Evolutionary conservation across 2,113 vertebrate genomes (phyloP).

Genomic region (Scophthalmus maximus): DNA sequence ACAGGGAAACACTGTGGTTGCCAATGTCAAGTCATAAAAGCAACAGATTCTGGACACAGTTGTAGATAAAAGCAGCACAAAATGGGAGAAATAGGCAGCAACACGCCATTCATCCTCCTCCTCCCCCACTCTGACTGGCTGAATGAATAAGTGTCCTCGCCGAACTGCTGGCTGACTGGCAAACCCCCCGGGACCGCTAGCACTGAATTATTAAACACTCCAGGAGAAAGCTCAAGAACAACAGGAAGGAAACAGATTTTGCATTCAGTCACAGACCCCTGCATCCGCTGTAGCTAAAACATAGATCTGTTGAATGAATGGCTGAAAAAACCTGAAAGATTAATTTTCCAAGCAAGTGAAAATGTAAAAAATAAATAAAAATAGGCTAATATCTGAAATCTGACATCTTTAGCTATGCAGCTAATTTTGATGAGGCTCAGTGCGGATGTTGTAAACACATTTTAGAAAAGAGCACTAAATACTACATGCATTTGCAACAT

Average conservation of each 20-base stretch:
- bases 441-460: neutral
- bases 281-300: constrained; percentile 9
- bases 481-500: no score
- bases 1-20: neutral
- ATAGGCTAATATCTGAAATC: neutral
- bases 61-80: constrained; percentile 47
- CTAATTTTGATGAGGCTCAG: neutral
- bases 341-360: no score
- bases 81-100: constrained; percentile 55
- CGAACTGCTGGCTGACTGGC: constrained; percentile 71
- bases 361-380: no score
- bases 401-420: neutral
- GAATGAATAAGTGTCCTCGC: constrained; percentile 73
- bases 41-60: constrained; percentile 16
- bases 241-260: constrained; percentile 60
- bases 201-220: constrained; percentile 85
- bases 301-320: constrained; percentile 37
- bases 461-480: no score
- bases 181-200: constrained; percentile 70
- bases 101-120: constrained; percentile 41
- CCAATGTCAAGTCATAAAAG: neutral
- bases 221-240: constrained; percentile 71
- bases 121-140: constrained; percentile 73
- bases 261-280: constrained; percentile 37
- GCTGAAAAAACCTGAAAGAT: neutral